These are phyloP conservation scores for Saturnia pavonia DNA, from an alignment of 2,888 invertebrate species.

Conservation along the genomic window DNA sequence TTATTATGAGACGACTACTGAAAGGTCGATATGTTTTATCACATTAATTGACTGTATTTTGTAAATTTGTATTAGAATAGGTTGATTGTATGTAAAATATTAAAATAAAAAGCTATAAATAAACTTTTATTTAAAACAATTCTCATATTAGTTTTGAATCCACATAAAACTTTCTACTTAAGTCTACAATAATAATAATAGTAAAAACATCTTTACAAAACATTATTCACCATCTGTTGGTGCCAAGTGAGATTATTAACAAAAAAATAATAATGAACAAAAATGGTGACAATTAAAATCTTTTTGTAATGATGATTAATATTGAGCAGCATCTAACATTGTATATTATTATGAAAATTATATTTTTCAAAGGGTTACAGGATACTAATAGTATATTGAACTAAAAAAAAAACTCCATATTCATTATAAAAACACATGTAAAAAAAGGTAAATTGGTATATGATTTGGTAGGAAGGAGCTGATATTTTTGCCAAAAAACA, in stretches of 20 bases:
- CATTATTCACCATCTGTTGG: constrained; percentile 18
- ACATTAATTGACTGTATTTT: constrained; percentile 75
- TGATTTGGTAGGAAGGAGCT: too few species aligned
- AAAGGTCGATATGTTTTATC: constrained; percentile 87
- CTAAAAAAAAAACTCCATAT: too few species aligned
- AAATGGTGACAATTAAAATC: neutral
- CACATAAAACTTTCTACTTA: constrained; percentile 50
- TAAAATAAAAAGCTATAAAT: constrained; percentile 20
- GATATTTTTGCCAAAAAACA: too few species aligned
- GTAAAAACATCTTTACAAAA: constrained; percentile 32
- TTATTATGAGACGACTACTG: constrained; percentile 88
- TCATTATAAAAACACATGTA: too few species aligned
- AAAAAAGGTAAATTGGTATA: too few species aligned
- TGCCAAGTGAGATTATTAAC: neutral
- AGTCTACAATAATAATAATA: constrained; percentile 45
- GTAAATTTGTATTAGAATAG: neutral
- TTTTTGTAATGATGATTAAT: neutral
- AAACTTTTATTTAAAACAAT: constrained; percentile 37
- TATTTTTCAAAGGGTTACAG: too few species aligned
- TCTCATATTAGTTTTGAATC: constrained; percentile 18
- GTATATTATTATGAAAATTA: neutral
- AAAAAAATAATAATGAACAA: neutral
- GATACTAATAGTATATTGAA: too few species aligned
- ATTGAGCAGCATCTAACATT: neutral
- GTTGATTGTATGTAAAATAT: neutral